phyloP scores from a whole-genome alignment of 92 coral and sea anemone genomes.

The Pocillopora meandrina region DNA sequence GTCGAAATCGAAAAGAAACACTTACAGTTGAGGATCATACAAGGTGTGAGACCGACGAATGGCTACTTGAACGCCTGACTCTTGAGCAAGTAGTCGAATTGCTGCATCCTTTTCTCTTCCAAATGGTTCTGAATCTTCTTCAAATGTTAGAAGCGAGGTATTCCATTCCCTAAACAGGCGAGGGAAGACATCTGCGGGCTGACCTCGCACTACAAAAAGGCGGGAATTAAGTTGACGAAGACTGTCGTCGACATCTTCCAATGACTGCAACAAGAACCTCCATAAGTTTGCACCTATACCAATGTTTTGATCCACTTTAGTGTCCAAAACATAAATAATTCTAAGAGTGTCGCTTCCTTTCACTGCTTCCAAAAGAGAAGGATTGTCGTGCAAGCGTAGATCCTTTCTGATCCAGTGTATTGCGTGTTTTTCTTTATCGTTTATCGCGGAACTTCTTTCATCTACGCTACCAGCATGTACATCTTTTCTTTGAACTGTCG shows the following conservation, averaged over 20 bases:
- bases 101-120: constrained; percentile 87
- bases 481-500: background rate
- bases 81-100: constrained; percentile 75
- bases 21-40: constrained; percentile 78
- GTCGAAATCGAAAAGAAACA: background rate
- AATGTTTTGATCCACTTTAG: constrained; percentile 52
- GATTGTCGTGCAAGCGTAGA: constrained; percentile 92
- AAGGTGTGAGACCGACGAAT: constrained; percentile 79
- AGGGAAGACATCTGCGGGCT: constrained; percentile 78
- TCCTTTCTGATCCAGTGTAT: constrained; percentile 94
- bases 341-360: constrained; percentile 67
- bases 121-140: constrained; percentile 90
- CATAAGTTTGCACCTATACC: constrained; percentile 75
- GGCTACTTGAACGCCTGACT: constrained; percentile 76
- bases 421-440: constrained; percentile 39
- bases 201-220: constrained; percentile 86
- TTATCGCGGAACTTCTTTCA: background rate
- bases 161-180: constrained; percentile 83
- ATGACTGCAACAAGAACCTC: constrained; percentile 82
- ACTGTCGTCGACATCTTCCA: constrained; percentile 84
- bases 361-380: constrained; percentile 85
- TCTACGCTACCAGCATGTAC: background rate
- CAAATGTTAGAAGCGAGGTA: constrained; percentile 80
- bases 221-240: constrained; percentile 79
- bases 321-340: constrained; percentile 86